Conservation (phyloP, 2,888 invertebrate species). For the Agrotis ipsilon region DNA sequence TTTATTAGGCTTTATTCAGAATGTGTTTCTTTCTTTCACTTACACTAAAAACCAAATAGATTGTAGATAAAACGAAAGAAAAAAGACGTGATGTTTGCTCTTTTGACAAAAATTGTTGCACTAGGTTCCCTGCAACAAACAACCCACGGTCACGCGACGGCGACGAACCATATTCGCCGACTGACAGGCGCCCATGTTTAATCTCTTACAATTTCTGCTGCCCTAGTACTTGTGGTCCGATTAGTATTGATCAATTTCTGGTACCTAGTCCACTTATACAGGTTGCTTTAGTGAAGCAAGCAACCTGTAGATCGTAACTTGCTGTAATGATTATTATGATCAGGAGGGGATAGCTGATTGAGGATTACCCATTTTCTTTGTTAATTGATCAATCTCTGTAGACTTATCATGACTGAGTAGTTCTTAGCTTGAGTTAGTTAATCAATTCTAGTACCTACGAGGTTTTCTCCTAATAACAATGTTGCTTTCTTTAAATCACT, state of each 20-base stretch:
- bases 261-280: slow-evolving; percentile 12
- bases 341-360: too few species aligned
- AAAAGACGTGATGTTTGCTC: neutral
- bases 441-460: too few species aligned
- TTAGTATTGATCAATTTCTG: slow-evolving; percentile 56
- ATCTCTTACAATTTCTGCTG: slow-evolving; percentile 33
- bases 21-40: neutral
- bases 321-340: neutral
- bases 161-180: neutral
- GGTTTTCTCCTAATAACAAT: too few species aligned
- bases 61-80: neutral
- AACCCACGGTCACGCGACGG: neutral
- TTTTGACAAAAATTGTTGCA: neutral
- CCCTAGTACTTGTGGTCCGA: slow-evolving; percentile 55
- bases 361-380: neutral
- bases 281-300: neutral
- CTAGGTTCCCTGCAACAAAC: neutral
- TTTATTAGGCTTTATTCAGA: neutral
- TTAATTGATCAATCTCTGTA: neutral
- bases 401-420: too few species aligned
- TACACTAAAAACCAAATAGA: neutral
- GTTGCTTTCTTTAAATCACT: too few species aligned
- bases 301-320: neutral
- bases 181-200: slow-evolving; percentile 25
- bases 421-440: too few species aligned